A percentile compares a stretch with the other conserved stretches of the same genome.
These are phyloP conservation scores for Callinectes sapidus DNA, from an alignment of 2,888 invertebrate genomes.

Conservation along the genomic window DNA sequence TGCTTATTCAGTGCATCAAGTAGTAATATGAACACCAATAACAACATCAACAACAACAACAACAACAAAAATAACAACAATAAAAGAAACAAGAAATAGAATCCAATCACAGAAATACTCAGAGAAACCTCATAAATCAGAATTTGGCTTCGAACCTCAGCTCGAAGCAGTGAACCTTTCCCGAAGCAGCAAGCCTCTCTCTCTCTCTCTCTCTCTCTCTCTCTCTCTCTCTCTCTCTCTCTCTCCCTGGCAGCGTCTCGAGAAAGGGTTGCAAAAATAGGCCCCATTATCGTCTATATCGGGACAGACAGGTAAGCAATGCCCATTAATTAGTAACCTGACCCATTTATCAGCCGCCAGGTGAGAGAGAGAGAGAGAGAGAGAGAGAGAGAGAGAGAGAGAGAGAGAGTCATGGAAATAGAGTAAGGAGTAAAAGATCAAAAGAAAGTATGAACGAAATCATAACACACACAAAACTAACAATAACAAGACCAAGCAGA, in stretches of 20 bases:
- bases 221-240: too few relatives aligned
- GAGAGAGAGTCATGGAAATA: neutral
- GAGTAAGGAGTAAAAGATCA: too few relatives aligned
- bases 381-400: neutral
- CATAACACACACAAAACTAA: neutral
- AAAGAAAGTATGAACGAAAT: neutral
- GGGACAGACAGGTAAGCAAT: neutral
- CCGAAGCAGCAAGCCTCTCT: neutral
- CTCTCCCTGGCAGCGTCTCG: neutral
- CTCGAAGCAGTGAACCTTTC: neutral
- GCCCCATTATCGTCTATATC: neutral
- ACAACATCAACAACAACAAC: neutral
- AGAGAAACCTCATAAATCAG: neutral
- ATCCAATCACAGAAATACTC: neutral
- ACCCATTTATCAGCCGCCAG: neutral
- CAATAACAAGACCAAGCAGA: neutral
- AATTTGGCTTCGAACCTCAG: neutral
- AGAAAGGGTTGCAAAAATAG: slow-evolving; percentile 8
- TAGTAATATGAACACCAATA: neutral
- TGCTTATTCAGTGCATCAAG: too few relatives aligned
- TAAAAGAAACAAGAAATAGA: neutral
- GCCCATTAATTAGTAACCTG: neutral
- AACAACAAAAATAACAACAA: too few relatives aligned
- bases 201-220: too few relatives aligned
- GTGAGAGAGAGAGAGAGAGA: slow-evolving; percentile 1